phyloP scores from a whole-genome alignment of 1,140 invertebrate species.

The Meloidogyne hapla region DNA sequence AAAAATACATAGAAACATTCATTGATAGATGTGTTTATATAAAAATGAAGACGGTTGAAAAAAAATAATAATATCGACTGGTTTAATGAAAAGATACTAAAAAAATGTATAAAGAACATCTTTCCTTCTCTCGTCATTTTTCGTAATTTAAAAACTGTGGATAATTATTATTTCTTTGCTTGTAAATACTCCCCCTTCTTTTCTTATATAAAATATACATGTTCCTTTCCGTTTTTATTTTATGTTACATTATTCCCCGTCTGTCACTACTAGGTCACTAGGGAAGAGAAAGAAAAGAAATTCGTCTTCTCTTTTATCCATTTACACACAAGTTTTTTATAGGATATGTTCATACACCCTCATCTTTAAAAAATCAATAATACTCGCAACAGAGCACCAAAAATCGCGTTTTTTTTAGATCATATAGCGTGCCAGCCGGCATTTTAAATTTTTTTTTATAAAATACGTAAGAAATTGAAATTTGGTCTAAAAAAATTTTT shows the following conservation, averaged over 20 bases:
- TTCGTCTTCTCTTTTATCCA: neutral
- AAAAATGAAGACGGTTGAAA: neutral
- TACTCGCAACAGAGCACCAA: constrained; percentile 2
- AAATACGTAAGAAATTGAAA: neutral
- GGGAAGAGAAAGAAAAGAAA: neutral
- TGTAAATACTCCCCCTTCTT: too few relatives aligned
- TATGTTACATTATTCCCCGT: neutral
- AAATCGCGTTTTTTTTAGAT: neutral
- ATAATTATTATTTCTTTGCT: too few relatives aligned
- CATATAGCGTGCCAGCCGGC: neutral
- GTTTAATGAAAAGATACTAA: neutral
- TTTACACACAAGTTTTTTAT: constrained; percentile 11
- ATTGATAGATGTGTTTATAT: neutral
- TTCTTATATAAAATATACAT: neutral
- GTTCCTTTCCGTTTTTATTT: neutral
- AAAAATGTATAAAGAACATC: neutral
- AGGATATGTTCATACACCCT: constrained; percentile 3
- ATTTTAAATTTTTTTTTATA: neutral
- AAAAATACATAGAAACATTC: neutral
- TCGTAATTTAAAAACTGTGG: too few relatives aligned
- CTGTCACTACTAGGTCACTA: constrained; percentile 2
- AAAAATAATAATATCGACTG: neutral
- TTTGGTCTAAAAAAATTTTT: neutral
- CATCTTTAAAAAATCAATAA: neutral
- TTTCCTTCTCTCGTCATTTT: too few relatives aligned